Base-by-base conservation (phyloP, 2,888 invertebrate genomes). In the Macaria liturata region DNA sequence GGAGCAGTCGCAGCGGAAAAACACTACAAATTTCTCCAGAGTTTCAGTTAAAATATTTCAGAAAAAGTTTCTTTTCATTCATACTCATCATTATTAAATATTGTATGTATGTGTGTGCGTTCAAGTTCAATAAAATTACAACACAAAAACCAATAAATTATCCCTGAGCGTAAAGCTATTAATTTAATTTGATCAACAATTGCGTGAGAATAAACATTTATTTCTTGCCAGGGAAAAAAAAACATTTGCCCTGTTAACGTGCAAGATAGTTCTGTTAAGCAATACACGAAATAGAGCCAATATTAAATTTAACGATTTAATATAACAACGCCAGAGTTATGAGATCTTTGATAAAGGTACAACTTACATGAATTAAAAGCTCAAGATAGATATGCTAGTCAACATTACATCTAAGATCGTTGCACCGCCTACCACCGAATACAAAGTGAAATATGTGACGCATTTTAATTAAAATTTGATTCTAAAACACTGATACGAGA, bases 291-390 rank as follows among this genome's bases (percentile, higher is more conserved):
- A 88, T 82, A 72, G 52, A 49, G 83, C 83, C 84, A 90, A 89
- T 91, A 91, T 90, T 88, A 91, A 88, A 89, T 86, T 88, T 88
- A 89, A 90, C 89, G 88, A 89, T 88, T 82, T 88, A 89, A 90
- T 91, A 88, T 80, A 83, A 85, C 83, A 84, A 80, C 78, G 70
- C 89, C 84, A 86, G 61, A 64, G 60, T 74, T 65, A 52, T 37
- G 60, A 72, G 88, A 80, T 70, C 89, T 75, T 65, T 75, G 66
- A 62, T 69, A 68, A 62, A 66, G 61, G 70, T 71, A 55, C 64
- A 62, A 65, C 67, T 62, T 61, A 76, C 66, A 42, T 5, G 34
- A 64, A 65, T 66, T 65, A 59, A 66, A 53, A 69, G 86, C 53
- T 83, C 88, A 73, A 61, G 51, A 63, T 78, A 75, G 67, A 66